Conservation (phyloP, 2,113 vertebrate species). For the Erythrocercus mccallii region DNA sequence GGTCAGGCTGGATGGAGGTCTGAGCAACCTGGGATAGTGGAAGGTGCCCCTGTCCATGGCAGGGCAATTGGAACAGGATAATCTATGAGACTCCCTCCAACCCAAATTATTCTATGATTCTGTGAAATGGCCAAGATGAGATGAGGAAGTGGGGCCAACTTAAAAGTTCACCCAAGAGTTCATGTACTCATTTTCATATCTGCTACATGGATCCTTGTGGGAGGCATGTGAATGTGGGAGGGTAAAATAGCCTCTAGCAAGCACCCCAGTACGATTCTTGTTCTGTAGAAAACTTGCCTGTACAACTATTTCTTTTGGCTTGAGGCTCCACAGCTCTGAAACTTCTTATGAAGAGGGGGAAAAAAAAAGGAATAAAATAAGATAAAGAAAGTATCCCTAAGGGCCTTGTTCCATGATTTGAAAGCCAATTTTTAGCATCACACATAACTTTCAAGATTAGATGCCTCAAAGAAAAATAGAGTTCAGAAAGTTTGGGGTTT, state of each 20-base stretch:
- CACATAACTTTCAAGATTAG: conserved; percentile 59
- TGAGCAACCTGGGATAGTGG: rapidly evolving
- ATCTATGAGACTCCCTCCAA: neutral
- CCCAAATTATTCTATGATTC: neutral
- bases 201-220: neutral
- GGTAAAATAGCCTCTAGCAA: neutral
- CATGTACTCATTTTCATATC: neutral
- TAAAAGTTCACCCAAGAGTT: conserved; percentile 27
- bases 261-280: neutral
- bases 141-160: neutral
- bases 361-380: neutral
- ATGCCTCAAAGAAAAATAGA: conserved; percentile 11
- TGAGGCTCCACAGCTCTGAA: conserved; percentile 14
- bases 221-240: neutral
- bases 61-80: too few species aligned
- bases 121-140: neutral
- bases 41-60: too few species aligned
- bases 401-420: conserved; percentile 45
- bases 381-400: conserved; percentile 33
- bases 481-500: conserved; percentile 31
- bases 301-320: conserved; percentile 53
- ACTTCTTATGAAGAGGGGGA: neutral
- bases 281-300: conserved; percentile 29
- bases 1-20: neutral
- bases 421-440: conserved; percentile 66